phyloP scores from a whole-genome alignment of 92 coral and sea anemone species.

The Parazoanthus swiftii region DNA sequence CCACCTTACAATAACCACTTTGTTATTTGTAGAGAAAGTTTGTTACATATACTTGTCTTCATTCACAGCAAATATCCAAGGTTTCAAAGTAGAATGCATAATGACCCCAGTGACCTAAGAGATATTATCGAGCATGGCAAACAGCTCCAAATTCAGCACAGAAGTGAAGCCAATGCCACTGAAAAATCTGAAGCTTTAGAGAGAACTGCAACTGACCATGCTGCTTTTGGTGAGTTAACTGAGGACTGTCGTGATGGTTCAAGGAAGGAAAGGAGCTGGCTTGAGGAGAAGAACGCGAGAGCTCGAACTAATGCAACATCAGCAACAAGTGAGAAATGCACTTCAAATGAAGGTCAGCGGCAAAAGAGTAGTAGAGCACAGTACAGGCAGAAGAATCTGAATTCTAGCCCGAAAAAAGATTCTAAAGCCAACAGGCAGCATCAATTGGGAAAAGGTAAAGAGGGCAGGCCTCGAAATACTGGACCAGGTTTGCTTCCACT shows the following conservation, averaged over 20 bases:
- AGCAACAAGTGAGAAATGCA: not conserved
- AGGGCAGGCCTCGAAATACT: not conserved
- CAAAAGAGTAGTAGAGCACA: not conserved
- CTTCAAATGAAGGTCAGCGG: not conserved
- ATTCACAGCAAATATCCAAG: not conserved
- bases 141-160: not conserved
- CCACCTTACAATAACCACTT: too few species aligned
- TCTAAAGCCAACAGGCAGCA: not conserved
- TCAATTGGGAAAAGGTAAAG: not conserved
- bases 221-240: not conserved
- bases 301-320: not conserved
- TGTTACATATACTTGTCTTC: not conserved
- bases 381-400: not conserved
- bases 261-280: constrained; percentile 24
- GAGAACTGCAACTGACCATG: not conserved
- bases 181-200: not conserved
- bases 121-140: not conserved
- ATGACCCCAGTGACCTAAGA: not conserved
- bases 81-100: not conserved
- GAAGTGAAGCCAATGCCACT: not conserved
- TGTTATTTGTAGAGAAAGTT: not conserved
- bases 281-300: constrained; percentile 1
- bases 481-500: constrained; percentile 20
- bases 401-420: not conserved
- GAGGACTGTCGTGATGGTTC: constrained; percentile 1